Evolutionary conservation across 2,888 invertebrate genomes (phyloP).

Genomic region (Acronicta alni): DNA sequence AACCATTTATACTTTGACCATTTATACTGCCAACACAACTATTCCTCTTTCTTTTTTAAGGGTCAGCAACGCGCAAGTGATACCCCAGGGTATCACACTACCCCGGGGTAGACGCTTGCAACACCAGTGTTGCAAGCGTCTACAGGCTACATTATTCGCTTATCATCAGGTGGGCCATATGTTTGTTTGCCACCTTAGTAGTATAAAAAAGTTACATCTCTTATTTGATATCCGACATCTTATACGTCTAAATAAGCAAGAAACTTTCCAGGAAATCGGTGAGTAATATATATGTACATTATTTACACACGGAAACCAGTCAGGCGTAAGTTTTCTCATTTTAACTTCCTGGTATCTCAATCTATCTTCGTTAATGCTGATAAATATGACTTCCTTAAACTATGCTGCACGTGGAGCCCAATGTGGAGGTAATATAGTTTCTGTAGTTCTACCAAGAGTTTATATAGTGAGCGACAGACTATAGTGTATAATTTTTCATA

Average conservation of each 20-base stretch:
- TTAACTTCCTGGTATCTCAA: constrained; percentile 9
- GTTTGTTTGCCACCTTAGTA: too few relatives aligned
- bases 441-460: background rate
- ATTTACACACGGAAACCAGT: background rate
- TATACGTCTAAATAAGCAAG: background rate
- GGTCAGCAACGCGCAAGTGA: too few relatives aligned
- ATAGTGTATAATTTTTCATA: too few relatives aligned
- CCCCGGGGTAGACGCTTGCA: too few relatives aligned
- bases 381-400: constrained; percentile 15
- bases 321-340: constrained; percentile 16
- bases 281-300: constrained; percentile 6
- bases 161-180: too few relatives aligned
- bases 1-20: too few relatives aligned
- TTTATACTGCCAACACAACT: too few relatives aligned
- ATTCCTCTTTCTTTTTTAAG: too few relatives aligned
- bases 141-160: too few relatives aligned
- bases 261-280: constrained; percentile 1
- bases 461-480: background rate
- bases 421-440: background rate
- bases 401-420: background rate
- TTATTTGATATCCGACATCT: background rate
- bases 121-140: too few relatives aligned
- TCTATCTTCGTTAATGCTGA: constrained; percentile 9
- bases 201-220: background rate
- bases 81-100: too few relatives aligned